Conservation (phyloP, 2,888 invertebrate genomes). For the Rugalucina vietnamica region DNA sequence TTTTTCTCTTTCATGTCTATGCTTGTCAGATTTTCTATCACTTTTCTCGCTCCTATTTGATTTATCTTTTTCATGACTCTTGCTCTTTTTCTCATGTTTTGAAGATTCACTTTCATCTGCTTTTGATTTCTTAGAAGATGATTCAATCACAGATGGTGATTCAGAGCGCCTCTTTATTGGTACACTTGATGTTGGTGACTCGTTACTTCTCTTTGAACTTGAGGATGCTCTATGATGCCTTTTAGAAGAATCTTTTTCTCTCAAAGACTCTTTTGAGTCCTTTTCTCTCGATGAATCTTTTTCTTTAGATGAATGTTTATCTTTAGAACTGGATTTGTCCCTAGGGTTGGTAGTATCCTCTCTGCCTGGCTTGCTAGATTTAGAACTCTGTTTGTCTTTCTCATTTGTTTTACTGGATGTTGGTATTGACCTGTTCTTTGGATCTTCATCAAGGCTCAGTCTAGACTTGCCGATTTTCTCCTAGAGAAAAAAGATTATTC, state of each 20-base stretch:
- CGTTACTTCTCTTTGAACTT: constrained; percentile 44
- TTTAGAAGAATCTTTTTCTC: constrained; percentile 36
- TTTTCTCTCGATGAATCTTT: constrained; percentile 31
- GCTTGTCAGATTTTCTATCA: constrained; percentile 22
- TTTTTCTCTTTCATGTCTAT: constrained; percentile 46
- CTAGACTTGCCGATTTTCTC: constrained; percentile 49
- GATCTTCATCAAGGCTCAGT: constrained; percentile 52
- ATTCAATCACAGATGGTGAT: constrained; percentile 50
- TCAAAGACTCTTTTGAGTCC: constrained; percentile 47
- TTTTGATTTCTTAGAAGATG: constrained; percentile 48
- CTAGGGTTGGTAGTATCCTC: constrained; percentile 20
- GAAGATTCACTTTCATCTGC: constrained; percentile 3
- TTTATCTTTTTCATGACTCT: constrained; percentile 32
- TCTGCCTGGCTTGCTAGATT: background rate
- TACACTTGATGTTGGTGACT: constrained; percentile 9
- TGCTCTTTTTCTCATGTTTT: constrained; percentile 10
- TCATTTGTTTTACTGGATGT: constrained; percentile 7
- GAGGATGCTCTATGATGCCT: constrained; percentile 27
- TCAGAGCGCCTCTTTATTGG: constrained; percentile 64
- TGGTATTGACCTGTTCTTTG: background rate
- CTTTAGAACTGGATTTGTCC: constrained; percentile 27
- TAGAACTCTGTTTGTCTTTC: background rate
- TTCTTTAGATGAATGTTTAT: no score
- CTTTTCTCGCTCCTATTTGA: background rate
- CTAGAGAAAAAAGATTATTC: no score